Conservation (phyloP, 2,113 vertebrate genomes). For the Chlorodrepanis virens region DNA sequence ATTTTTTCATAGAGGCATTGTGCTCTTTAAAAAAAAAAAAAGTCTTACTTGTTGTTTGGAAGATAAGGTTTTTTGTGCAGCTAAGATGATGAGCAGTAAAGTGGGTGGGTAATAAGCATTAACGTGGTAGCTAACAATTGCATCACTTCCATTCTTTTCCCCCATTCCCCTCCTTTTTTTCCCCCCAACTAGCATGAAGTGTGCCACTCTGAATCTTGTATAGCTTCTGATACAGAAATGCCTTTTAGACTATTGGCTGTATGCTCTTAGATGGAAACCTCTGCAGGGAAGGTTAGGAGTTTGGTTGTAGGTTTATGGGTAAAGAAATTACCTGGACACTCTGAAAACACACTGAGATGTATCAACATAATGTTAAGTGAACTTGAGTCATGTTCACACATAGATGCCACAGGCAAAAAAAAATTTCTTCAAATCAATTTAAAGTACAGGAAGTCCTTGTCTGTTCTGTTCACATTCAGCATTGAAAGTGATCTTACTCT, state of each 20-base stretch:
- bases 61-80: neutral
- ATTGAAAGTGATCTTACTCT: neutral
- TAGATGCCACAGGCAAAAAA: neutral
- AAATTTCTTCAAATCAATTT: neutral
- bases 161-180: neutral
- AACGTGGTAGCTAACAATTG: neutral
- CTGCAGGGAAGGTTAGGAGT: neutral
- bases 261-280: neutral
- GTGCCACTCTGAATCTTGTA: neutral
- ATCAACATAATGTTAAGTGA: neutral
- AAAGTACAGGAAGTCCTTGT: neutral
- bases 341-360: neutral
- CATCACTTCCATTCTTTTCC: neutral
- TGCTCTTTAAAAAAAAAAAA: neutral
- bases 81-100: neutral
- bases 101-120: neutral
- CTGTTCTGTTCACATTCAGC: neutral
- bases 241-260: neutral
- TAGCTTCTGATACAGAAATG: neutral
- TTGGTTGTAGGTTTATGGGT: neutral
- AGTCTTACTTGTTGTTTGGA: neutral
- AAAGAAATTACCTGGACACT: neutral
- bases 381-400: neutral
- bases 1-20: neutral
- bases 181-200: neutral